phyloP scores from a whole-genome alignment of 2,888 invertebrate species.

The Luffia ferchaultella region DNA sequence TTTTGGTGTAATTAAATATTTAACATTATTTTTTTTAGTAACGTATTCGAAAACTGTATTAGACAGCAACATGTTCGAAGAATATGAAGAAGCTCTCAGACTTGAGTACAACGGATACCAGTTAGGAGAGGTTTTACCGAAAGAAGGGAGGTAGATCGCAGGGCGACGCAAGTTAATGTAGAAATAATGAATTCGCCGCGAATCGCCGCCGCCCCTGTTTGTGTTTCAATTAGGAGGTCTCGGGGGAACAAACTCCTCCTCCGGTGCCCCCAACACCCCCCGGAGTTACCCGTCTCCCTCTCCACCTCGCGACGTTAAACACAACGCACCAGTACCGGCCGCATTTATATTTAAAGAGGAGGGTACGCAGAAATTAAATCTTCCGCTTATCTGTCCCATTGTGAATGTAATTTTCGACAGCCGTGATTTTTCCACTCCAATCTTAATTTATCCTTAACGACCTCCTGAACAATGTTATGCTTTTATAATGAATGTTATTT shows the following conservation, averaged over 20 bases:
- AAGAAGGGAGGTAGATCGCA: slow-evolving; percentile 2
- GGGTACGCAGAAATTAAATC: slow-evolving; percentile 51
- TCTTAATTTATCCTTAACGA: slow-evolving; percentile 2
- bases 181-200: slow-evolving; percentile 58
- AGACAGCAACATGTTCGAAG: too few species aligned
- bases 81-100: too few species aligned
- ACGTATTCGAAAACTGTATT: too few species aligned
- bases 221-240: slow-evolving; percentile 60
- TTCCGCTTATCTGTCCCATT: slow-evolving; percentile 30
- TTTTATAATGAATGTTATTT: not conserved
- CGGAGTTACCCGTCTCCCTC: slow-evolving; percentile 18
- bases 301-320: slow-evolving; percentile 33
- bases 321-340: slow-evolving; percentile 24
- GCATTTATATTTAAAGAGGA: slow-evolving; percentile 49
- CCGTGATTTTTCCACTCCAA: slow-evolving; percentile 21
- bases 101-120: not conserved
- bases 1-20: too few species aligned
- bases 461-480: not conserved
- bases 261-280: slow-evolving; percentile 6
- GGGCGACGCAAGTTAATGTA: slow-evolving; percentile 41
- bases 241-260: slow-evolving; percentile 22
- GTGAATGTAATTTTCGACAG: slow-evolving; percentile 33
- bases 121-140: not conserved
- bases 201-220: slow-evolving; percentile 51
- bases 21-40: too few species aligned